Conservation (phyloP, 1,140 invertebrate species). For the Mamestra configurata region DNA sequence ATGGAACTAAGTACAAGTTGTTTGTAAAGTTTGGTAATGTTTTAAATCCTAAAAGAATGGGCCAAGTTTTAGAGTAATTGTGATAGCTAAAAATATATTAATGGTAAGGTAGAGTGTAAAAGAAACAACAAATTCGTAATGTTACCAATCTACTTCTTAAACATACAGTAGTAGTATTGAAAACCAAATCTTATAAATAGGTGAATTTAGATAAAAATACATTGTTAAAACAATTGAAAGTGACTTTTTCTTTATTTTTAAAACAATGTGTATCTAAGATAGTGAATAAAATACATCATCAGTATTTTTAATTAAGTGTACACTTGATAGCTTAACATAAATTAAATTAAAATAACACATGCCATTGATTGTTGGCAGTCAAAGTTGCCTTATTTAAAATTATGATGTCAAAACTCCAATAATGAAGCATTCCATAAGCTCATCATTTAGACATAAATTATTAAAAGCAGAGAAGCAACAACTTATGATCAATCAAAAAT, state of each 20-base stretch:
- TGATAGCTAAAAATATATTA: not conserved
- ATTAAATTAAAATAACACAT: conserved; percentile 12
- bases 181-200: conserved; percentile 72
- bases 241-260: conserved; percentile 50
- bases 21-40: conserved; percentile 78
- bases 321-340: conserved; percentile 9
- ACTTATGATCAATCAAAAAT: conserved; percentile 31
- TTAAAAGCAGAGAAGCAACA: conserved; percentile 33
- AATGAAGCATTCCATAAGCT: conserved; percentile 10
- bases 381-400: conserved; percentile 1
- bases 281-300: conserved; percentile 22
- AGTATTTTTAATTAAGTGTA: conserved; percentile 3
- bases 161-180: conserved; percentile 72
- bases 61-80: conserved; percentile 75
- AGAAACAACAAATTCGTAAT: conserved; percentile 41
- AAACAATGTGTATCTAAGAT: conserved; percentile 37
- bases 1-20: conserved; percentile 80
- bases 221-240: conserved; percentile 67
- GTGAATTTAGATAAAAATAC: conserved; percentile 68
- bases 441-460: not conserved
- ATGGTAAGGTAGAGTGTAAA: conserved; percentile 2
- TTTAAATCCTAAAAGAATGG: conserved; percentile 73
- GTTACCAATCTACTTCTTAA: conserved; percentile 76
- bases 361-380: conserved; percentile 10
- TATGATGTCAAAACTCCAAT: not conserved